A percentile compares a stretch with the other conserved stretches of the same genome.
phyloP scores from a whole-genome alignment of 2,113 vertebrate genomes.

The Sinocyclocheilus anshuiensis region DNA sequence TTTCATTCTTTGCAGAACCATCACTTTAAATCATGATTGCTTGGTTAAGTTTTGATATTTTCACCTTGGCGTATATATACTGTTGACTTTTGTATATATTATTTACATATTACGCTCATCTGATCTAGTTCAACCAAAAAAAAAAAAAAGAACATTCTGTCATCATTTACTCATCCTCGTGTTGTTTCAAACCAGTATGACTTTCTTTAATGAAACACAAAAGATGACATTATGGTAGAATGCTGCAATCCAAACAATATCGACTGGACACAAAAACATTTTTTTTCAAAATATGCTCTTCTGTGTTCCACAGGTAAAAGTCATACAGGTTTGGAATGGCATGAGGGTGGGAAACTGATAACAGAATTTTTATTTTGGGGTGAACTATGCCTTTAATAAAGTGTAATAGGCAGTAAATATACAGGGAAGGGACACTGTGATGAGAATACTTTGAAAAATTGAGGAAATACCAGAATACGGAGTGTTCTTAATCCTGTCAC shows the following conservation, averaged over 20 bases:
- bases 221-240: background rate
- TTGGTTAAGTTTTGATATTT: background rate
- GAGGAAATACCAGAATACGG: conserved; percentile 27
- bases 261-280: background rate
- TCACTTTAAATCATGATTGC: background rate
- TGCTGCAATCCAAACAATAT: background rate
- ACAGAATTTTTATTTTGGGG: background rate
- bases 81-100: background rate
- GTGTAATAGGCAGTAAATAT: conserved; percentile 18
- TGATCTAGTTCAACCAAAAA: background rate
- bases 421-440: background rate
- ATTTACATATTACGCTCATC: background rate
- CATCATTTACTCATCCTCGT: background rate
- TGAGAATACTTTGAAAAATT: conserved; percentile 6
- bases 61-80: background rate
- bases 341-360: background rate
- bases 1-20: background rate
- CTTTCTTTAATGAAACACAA: background rate
- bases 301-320: background rate
- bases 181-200: background rate
- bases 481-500: conserved; percentile 20
- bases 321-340: background rate
- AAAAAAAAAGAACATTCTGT: background rate
- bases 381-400: background rate
- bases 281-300: background rate